Conservation (phyloP, 2,113 vertebrate species). For the Hippotragus niger region DNA sequence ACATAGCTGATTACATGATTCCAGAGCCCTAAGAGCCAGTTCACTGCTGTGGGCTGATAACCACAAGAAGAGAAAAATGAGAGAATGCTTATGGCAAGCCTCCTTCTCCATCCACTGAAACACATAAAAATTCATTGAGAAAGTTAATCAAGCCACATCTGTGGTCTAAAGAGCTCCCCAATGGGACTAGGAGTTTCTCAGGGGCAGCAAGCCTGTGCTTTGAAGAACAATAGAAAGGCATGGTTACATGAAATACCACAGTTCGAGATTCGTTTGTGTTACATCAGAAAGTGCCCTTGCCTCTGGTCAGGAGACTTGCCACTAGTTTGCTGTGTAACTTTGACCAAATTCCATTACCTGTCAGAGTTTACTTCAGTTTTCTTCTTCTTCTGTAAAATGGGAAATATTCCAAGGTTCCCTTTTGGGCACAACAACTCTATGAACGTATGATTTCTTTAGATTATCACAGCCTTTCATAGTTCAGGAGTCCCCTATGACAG, state of each 20-base stretch:
- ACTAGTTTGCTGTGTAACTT: slow-evolving; percentile 13
- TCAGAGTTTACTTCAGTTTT: slow-evolving; percentile 40
- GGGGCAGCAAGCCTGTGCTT: neutral
- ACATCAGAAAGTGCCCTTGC: neutral
- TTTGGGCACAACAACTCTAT: slow-evolving; percentile 35
- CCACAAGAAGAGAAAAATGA: slow-evolving; percentile 21
- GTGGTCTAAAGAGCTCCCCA: neutral
- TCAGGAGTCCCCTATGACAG: slow-evolving; percentile 43
- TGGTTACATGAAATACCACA: slow-evolving; percentile 17
- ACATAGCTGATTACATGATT: slow-evolving; percentile 17
- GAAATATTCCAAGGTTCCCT: slow-evolving; percentile 46
- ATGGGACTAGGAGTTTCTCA: neutral
- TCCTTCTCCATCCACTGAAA: slow-evolving; percentile 7
- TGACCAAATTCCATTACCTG: slow-evolving; percentile 29
- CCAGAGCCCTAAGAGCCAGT: slow-evolving; percentile 9
- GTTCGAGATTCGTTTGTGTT: slow-evolving; percentile 37
- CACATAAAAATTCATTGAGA: neutral
- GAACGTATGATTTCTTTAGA: slow-evolving; percentile 37
- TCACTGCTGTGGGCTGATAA: slow-evolving; percentile 17
- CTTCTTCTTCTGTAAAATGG: slow-evolving; percentile 48
- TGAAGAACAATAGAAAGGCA: slow-evolving; percentile 13
- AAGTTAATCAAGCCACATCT: slow-evolving; percentile 25
- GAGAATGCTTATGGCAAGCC: neutral
- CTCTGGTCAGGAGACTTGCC: neutral
- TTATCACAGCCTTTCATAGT: slow-evolving; percentile 33